These are phyloP conservation scores for Epistrophe grossulariae DNA, from an alignment of 2,888 invertebrate genomes.

Conservation along the genomic window DNA sequence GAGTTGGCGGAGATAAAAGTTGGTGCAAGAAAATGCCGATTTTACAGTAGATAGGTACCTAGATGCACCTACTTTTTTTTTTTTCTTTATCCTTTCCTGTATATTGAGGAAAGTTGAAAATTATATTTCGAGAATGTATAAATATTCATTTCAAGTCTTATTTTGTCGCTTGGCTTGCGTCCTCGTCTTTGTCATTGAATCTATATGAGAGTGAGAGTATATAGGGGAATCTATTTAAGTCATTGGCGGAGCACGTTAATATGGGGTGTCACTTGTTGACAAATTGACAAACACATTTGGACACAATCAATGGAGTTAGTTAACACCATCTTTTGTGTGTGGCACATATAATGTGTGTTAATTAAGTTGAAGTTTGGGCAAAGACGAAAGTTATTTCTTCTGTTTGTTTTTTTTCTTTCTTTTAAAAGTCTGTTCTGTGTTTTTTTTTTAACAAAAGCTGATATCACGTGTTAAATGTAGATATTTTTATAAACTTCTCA, in stretches of 20 bases:
- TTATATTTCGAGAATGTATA: conserved; percentile 24
- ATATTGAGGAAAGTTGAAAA: conserved; percentile 54
- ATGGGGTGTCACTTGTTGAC: conserved; percentile 62
- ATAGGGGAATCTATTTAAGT: conserved; percentile 26
- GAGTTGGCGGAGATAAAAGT: conserved; percentile 31
- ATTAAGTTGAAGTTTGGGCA: conserved; percentile 36
- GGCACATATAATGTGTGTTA: conserved; percentile 41
- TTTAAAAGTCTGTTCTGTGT: background rate
- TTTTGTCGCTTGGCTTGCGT: background rate
- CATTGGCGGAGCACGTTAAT: conserved; percentile 39
- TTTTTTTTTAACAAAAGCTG: background rate
- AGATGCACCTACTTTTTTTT: conserved; percentile 1
- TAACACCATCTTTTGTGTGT: conserved; percentile 49
- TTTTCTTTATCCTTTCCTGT: background rate
- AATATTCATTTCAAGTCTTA: conserved; percentile 11
- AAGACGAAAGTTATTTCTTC: conserved; percentile 31
- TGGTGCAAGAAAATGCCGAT: conserved; percentile 60
- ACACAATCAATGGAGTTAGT: conserved; percentile 50
- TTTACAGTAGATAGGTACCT: too few relatives aligned
- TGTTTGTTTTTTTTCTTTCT: conserved; percentile 29
- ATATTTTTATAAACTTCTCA: conserved; percentile 1
- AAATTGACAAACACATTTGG: conserved; percentile 42
- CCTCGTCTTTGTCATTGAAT: background rate
- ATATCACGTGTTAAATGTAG: background rate
- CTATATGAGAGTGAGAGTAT: background rate